Evolutionary conservation across 2,113 vertebrate genomes (phyloP), one percentile per base, ranked within the genome.

Genomic region (Aphyosemion australe): DNA sequence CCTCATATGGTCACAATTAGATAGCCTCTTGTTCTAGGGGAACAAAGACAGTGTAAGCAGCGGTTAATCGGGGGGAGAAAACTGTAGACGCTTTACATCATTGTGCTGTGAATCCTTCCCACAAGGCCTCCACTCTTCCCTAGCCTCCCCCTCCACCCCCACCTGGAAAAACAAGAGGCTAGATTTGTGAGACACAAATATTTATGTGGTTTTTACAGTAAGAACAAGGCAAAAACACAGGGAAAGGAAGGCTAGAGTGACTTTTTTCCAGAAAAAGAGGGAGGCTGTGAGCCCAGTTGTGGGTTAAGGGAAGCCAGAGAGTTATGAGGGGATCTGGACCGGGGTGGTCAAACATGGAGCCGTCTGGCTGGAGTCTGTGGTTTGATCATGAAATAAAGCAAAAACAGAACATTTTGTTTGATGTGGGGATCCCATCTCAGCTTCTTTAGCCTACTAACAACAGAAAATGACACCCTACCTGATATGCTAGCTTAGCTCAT

Each of bases 351-450:
- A 91, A 89, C 89, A 88, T 60, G 66, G 75, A 84, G 81, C 84
- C 87, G 90, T 84, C 91, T 88, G 88, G 69, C 65, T 45, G 84
- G 92, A 93, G 91, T 92, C 92, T 93, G 92, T 92, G 92, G 92
- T 92, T 82, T 87, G 65, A 57, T 72, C 54, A 16, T 75, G 76
- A 88, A 87, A 60, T 56, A 61, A 66, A 77, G 61, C 69, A 65
- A 46, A 56, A 39, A 48, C 31, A 65, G 66, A n/a, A 54, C 46
- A 51, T 59, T 61, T 79, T 70, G 69, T 78, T 65, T 64, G 45
- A 80, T 76, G 76, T 87, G 68, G 77, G 37, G 56, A 60, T 60
- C 58, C 39, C 61, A 61, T 26, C 61, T 47, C 20, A 0, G 52
- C 60, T 79, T 71, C 43, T 66, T 37, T 12, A 19, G 39, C 56